phyloP scores from a whole-genome alignment of 2,113 vertebrate species.

The Pachypanchax playfairii region DNA sequence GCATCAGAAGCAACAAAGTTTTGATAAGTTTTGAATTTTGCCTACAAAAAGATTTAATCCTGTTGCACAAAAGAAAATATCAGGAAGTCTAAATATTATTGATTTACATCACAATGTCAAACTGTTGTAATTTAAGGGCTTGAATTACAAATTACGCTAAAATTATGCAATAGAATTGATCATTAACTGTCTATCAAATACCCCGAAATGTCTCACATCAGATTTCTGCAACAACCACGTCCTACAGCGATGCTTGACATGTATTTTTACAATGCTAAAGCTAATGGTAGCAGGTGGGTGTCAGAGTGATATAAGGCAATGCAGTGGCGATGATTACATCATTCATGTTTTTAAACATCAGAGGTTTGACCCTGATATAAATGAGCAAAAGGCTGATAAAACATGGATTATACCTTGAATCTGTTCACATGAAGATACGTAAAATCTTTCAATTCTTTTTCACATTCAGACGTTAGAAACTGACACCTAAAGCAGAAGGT shows the following conservation, averaged over 20 bases:
- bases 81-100: no score
- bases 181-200: neutral
- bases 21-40: no score
- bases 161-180: no score
- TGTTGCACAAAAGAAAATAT: no score
- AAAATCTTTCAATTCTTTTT: neutral
- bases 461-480: slow-evolving; percentile 27
- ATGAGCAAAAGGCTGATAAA: slow-evolving; percentile 15
- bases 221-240: neutral
- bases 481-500: slow-evolving; percentile 12
- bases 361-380: slow-evolving; percentile 3
- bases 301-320: slow-evolving; percentile 55
- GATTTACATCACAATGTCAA: no score
- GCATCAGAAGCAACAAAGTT: neutral
- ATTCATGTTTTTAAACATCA: slow-evolving; percentile 19
- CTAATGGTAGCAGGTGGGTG: neutral
- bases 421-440: slow-evolving; percentile 2
- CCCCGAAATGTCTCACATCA: neutral
- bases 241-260: slow-evolving; percentile 1
- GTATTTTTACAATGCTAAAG: slow-evolving; percentile 1
- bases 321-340: slow-evolving; percentile 21
- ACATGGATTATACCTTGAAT: slow-evolving; percentile 12
- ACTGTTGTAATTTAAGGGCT: neutral
- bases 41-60: no score
- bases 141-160: neutral